Evolutionary conservation across 2,113 vertebrate species (phyloP).

Genomic region (Phalacrocorax carbo): DNA sequence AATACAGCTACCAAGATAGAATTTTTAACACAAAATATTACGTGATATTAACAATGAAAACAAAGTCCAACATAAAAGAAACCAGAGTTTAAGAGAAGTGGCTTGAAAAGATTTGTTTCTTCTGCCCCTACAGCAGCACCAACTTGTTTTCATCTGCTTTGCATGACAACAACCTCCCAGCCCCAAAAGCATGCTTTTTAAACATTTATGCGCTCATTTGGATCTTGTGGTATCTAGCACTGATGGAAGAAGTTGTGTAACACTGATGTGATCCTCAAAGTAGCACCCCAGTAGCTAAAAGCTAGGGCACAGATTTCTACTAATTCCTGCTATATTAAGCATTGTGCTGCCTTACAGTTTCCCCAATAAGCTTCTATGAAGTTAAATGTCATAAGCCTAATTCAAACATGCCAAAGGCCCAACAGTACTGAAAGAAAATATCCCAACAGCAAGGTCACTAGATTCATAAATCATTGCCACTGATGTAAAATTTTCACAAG

Average conservation of each 20-base stretch:
- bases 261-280: not conserved
- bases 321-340: conserved; percentile 27
- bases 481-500: not conserved
- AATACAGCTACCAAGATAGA: not conserved
- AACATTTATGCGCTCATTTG: not conserved
- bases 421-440: not conserved
- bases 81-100: not conserved
- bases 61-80: not conserved
- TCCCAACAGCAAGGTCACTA: conserved; percentile 12
- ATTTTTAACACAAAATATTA: not conserved
- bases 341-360: not conserved
- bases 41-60: not conserved
- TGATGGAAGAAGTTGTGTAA: not conserved
- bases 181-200: not conserved
- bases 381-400: not conserved
- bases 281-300: not conserved
- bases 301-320: not conserved
- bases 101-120: not conserved
- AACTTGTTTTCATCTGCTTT: not conserved
- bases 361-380: not conserved
- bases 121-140: not conserved
- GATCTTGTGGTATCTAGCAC: not conserved
- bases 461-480: not conserved
- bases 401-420: not conserved
- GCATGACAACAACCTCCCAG: not conserved